These are phyloP conservation scores for Clarias pachynema DNA, from an alignment of 2,797 vertebrate species.

Conservation along the genomic window DNA sequence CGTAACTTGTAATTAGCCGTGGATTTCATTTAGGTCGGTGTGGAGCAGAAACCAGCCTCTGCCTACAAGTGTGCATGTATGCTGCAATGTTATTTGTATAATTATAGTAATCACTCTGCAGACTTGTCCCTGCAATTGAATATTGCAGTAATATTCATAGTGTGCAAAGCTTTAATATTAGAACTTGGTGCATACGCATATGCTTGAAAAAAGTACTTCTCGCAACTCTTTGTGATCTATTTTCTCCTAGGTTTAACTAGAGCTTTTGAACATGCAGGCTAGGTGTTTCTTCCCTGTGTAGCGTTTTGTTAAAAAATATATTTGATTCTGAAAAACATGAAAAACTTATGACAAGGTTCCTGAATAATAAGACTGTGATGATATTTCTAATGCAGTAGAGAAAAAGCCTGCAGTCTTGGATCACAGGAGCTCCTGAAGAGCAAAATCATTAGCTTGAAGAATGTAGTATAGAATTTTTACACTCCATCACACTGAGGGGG, in stretches of 20 bases:
- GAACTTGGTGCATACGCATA: slow-evolving; percentile 49
- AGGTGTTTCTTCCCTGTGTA: background rate
- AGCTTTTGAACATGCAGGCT: background rate
- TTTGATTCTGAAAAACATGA: slow-evolving; percentile 11
- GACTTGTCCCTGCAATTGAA: slow-evolving; percentile 17
- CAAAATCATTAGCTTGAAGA: slow-evolving; percentile 26
- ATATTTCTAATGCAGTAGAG: slow-evolving; percentile 9
- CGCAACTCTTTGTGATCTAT: slow-evolving; percentile 22
- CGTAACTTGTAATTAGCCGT: slow-evolving; percentile 13
- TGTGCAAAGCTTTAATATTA: slow-evolving; percentile 34
- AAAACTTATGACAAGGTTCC: background rate
- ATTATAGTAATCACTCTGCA: slow-evolving; percentile 50
- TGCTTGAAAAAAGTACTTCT: slow-evolving; percentile 50
- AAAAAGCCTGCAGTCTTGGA: slow-evolving; percentile 28
- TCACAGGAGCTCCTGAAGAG: slow-evolving; percentile 16
- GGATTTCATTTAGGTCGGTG: slow-evolving; percentile 13
- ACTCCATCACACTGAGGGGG: slow-evolving; percentile 2
- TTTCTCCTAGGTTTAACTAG: slow-evolving; percentile 14
- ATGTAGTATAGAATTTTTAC: background rate
- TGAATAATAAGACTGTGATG: background rate
- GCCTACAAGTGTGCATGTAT: slow-evolving; percentile 10
- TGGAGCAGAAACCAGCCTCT: background rate
- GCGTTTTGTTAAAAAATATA: background rate
- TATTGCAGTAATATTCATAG: slow-evolving; percentile 24
- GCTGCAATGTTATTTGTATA: slow-evolving; percentile 40